Evolutionary conservation across 2,888 invertebrate genomes (phyloP), one percentile per base, ranked within the genome.

Genomic region (Lasioglossum marginatum): DNA sequence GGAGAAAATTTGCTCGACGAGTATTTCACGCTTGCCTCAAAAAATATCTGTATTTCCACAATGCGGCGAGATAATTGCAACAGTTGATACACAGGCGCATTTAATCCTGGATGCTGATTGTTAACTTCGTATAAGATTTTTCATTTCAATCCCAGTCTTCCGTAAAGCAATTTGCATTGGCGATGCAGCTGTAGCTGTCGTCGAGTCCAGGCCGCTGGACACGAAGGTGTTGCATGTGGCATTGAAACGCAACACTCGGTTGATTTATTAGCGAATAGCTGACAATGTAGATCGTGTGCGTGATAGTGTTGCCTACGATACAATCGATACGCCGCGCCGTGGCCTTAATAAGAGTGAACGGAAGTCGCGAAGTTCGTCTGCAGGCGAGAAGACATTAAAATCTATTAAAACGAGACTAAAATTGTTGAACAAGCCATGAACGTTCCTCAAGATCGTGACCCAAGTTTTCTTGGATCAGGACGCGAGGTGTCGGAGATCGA

Each of bases 1-100:
- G 82, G 87, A 81, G 89, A 89, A 88, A 88, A 88, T 89, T 89
- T 77, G 71, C 83, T 80, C 73, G 68, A 63, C 71, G 19, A 40
- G 19, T 63, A 74, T 81, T 84, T 77, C 73, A 37, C 60, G 40
- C 70, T 43, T 31, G 23, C 23, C 10, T 45, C n/a, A 12, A 12
- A 40, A 40, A 79, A 86, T 81, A 81, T 81, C 52, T 79, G 66
- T 57, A 60, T 80, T 81, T 82, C 37, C 81, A 83, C 70, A 66
- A 82, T 72, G 27, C 23, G 6, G 8, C 4, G 31, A 45, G 48
- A 60, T 40, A 75, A 83, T 83, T 80, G 75, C 72, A 71, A 48
- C 57, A n/a, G 57, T 57, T 12, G 4, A 3, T 12, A 4, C 45
- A 52, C 52, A 0, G 5, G 5, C 52, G 8, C 23, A 4, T 23